These are phyloP conservation scores for Merodon equestris DNA, from an alignment of 2,888 invertebrate genomes.

Conservation along the genomic window DNA sequence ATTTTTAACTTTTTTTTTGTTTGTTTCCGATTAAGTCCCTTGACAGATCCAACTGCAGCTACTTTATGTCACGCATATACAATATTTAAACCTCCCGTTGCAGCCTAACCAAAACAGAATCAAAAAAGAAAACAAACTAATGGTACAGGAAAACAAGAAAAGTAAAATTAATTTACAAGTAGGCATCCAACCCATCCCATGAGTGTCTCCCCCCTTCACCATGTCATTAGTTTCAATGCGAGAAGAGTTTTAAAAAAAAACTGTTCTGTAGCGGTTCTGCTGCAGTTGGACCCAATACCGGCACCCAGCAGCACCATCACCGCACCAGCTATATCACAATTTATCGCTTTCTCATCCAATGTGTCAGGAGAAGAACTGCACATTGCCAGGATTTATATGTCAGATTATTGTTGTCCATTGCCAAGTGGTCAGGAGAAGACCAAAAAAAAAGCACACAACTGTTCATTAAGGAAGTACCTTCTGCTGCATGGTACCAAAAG, in stretches of 20 bases:
- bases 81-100: too few species aligned
- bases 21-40: too few species aligned
- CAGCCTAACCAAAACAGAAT: conserved; percentile 20
- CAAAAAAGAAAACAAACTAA: conserved; percentile 14
- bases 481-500: conserved; percentile 60
- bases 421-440: background rate
- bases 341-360: conserved; percentile 48
- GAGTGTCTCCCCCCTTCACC: background rate
- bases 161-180: too few species aligned
- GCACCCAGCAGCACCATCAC: background rate
- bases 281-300: background rate
- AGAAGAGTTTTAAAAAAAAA: conserved; percentile 20
- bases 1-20: too few species aligned
- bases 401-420: conserved; percentile 63
- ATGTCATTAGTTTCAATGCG: conserved; percentile 26
- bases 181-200: too few species aligned
- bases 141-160: too few species aligned
- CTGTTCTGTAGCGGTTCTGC: conserved; percentile 8
- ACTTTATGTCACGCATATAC: too few species aligned
- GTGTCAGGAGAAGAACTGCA: conserved; percentile 26
- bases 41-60: too few species aligned
- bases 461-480: conserved; percentile 55
- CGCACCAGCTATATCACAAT: conserved; percentile 3
- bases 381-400: conserved; percentile 37
- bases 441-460: conserved; percentile 15